Conservation (phyloP, 2,797 vertebrate genomes). For the Sibirionetta formosa region DNA sequence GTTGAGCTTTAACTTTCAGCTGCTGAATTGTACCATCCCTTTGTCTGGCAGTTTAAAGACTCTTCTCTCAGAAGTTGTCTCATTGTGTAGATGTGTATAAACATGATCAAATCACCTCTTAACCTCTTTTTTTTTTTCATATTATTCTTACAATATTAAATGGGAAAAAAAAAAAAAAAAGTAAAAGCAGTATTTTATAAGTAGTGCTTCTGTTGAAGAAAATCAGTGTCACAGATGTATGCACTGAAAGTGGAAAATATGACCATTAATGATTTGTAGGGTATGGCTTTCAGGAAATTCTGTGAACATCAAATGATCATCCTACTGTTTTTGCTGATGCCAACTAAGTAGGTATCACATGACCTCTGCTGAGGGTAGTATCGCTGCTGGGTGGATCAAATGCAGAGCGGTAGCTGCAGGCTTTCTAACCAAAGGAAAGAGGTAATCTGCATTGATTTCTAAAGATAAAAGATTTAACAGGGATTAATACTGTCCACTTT, state of each 20-base stretch:
- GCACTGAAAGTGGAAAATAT: background rate
- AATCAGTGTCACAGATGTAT: background rate
- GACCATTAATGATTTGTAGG: conserved; percentile 43
- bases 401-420: conserved; percentile 14
- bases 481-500: background rate
- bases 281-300: conserved; percentile 34
- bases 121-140: background rate
- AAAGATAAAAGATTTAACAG: conserved; percentile 1
- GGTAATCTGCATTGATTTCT: conserved; percentile 15
- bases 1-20: background rate
- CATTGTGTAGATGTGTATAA: background rate
- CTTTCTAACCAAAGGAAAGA: background rate
- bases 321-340: conserved; percentile 25
- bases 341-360: conserved; percentile 33
- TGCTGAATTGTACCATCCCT: background rate
- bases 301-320: conserved; percentile 35
- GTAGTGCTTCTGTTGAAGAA: background rate
- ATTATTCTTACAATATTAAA: background rate
- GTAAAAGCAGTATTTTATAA: background rate
- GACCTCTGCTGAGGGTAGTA: conserved; percentile 2
- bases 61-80: background rate
- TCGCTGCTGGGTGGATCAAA: conserved; percentile 50
- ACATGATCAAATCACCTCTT: background rate
- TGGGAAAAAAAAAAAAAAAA: background rate
- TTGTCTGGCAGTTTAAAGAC: conserved; percentile 26